Evolutionary conservation across 2,888 invertebrate genomes (phyloP), one percentile per base, ranked within the genome.

Genomic region (Mystacides longicornis): DNA sequence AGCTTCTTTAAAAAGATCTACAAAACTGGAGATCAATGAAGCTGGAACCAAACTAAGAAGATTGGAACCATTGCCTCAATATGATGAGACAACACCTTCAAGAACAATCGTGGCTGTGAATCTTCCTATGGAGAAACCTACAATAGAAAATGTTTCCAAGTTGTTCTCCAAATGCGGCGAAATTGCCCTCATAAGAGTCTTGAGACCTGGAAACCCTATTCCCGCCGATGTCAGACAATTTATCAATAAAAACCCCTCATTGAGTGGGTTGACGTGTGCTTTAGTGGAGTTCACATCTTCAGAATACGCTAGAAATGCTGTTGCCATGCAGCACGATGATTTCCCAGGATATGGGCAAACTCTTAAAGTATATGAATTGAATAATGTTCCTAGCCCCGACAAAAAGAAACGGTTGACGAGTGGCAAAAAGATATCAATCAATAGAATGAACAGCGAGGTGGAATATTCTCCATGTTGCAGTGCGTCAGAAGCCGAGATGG

Each of bases 11-110:
- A 80, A 83, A 63, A 78, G 83, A 37, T 90, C 89, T 42, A 83
- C 81, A 18, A 87, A 86, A 64, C 77, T 96, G 62, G 89, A 93
- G 72, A 87, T 97, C 50, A 96, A 96, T 70, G 89, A 92, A 59
- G 82, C 86, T 58, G 93, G 92, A 21, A 95, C 93, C 1, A 97
- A 96, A 69, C 79, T 97, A 49, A 79, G 94, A 16, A 81, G 96
- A 52, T 74, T 87, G 43, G 89, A 91, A 19, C 85, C 95, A 0
- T 71, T 96, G 62, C 95, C 95, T 2, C 83, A 86, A 53, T 89
- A 89, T 70, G 94, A 95, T 66, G 94, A 95, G 72, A 93, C 94
- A 0, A 89, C 93, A 49, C 92, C 93, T 0, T 93, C 93, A 1
- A 81, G 95, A 64, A 94, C 94, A 1, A 87, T 96, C 19, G 87